phyloP scores from a whole-genome alignment of 2,888 invertebrate genomes.

The Dicyrtomina minuta region DNA sequence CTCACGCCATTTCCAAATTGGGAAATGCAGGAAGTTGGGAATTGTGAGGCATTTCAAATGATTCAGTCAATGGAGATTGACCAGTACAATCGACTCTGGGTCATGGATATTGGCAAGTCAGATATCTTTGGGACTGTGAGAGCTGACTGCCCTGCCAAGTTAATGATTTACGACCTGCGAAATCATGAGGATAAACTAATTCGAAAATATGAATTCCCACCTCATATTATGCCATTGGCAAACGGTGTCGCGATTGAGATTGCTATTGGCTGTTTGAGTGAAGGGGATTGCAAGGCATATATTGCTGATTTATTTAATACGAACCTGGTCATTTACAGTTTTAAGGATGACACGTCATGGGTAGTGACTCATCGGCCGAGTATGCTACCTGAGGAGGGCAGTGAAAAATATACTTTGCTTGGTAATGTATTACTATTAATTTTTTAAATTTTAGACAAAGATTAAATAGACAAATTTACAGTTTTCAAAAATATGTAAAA shows the following conservation, averaged over 20 bases:
- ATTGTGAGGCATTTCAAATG: conserved; percentile 71
- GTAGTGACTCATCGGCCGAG: conserved; percentile 67
- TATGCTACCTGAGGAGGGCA: conserved; percentile 67
- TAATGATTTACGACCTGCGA: conserved; percentile 69
- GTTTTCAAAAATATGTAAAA: no score
- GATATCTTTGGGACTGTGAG: conserved; percentile 61
- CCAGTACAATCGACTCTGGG: conserved; percentile 68
- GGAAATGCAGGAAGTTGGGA: conserved; percentile 42
- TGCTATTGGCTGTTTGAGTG: conserved; percentile 62
- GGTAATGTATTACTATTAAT: no score
- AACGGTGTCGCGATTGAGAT: conserved; percentile 70
- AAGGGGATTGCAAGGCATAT: conserved; percentile 67
- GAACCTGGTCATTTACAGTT: conserved; percentile 67
- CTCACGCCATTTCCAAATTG: conserved; percentile 43
- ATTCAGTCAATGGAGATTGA: conserved; percentile 76
- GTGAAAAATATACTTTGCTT: no score
- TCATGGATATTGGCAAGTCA: conserved; percentile 68
- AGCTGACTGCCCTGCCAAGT: conserved; percentile 66
- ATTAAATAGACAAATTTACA: no score
- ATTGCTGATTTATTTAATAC: conserved; percentile 67
- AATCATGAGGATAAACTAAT: conserved; percentile 61
- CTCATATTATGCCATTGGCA: conserved; percentile 62
- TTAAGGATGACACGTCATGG: conserved; percentile 67
- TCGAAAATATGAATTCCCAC: conserved; percentile 66
- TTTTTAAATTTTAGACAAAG: no score